A percentile compares a stretch with the other conserved stretches of the same genome.
phyloP scores from a whole-genome alignment of 2,888 invertebrate species.

The Actias luna region DNA sequence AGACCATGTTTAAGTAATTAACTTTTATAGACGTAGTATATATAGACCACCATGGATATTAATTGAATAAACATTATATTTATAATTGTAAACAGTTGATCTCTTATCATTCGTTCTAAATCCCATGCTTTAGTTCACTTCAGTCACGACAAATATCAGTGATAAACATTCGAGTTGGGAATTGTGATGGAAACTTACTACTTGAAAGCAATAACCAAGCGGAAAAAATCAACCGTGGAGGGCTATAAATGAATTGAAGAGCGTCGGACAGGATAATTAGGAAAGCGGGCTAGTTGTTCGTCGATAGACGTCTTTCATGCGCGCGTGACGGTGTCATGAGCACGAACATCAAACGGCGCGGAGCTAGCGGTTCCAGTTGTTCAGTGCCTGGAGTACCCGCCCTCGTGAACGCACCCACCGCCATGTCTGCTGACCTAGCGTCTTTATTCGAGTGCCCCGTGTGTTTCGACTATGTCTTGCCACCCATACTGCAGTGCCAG shows the following conservation, averaged over 20 bases:
- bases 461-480: conserved; percentile 99
- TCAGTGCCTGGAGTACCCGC: conserved; percentile 76
- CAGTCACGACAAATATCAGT: conserved; percentile 39
- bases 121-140: conserved; percentile 40
- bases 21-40: conserved; percentile 29
- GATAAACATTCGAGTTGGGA: conserved; percentile 47
- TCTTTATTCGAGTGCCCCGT: conserved; percentile 97
- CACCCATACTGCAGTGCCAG: conserved; percentile 99
- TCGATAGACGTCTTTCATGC: conserved; percentile 64
- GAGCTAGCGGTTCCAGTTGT: conserved; percentile 80
- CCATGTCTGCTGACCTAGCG: conserved; percentile 92
- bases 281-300: conserved; percentile 52
- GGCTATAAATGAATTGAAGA: conserved; percentile 70
- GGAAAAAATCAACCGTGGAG: conserved; percentile 68
- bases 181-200: conserved; percentile 75
- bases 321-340: conserved; percentile 80
- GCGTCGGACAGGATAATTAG: conserved; percentile 33
- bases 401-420: conserved; percentile 82
- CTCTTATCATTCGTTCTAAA: conserved; percentile 35
- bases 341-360: conserved; percentile 80
- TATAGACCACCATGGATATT: conserved; percentile 30
- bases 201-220: conserved; percentile 57
- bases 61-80: conserved; percentile 24
- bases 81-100: conserved; percentile 24
- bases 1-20: conserved; percentile 48